Base-by-base conservation (phyloP, 2,888 invertebrate genomes). In the Branchinecta sandiegonensis region DNA sequence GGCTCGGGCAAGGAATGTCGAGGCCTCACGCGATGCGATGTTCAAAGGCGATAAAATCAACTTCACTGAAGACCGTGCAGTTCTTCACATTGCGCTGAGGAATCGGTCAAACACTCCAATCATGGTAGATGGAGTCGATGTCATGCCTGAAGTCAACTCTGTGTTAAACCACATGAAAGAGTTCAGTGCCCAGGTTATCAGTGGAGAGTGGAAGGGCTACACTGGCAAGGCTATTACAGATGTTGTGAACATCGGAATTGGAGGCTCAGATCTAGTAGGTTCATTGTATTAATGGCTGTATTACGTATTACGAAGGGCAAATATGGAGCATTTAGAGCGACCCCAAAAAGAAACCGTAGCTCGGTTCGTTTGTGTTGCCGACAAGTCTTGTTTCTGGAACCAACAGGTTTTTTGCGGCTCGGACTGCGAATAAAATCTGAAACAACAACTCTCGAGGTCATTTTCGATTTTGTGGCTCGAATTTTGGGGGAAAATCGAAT, bases 181-280 rank as follows among this genome's bases (percentile, higher is more conserved):
- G 76, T 99, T 99, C 79, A 87, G 89, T 0, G 83, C 87, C 66
- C 69, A 77, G 75, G 78, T 83, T 6, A 80, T 82, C 69, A 77
- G 76, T 65, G 83, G 84, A 7, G 73, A 77, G 64, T 86, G 85
- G 85, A 80, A 81, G 71, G 86, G 86, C 8, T 93, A 87, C 79
- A 93, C 94, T 0, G 96, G 95, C 17, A 91, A 95, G 79, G 79
- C 87, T 70, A 97, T 99, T 71, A 94, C 91, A 66, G 96, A 99
- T 81, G 91, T 99, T 56, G 89, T 99, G 70, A 99, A 99, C 79
- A 99, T 99, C 78, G 99, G 99, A 70, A 99, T 99, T 76, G 99
- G 99, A 48, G 99, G 99, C 50, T 99, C 97, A 1, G 17, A 65
- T 81, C 83, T 99, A 77, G 86, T 85, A 76, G 76, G 78, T 74